phyloP scores from a whole-genome alignment of 1,140 invertebrate genomes.

The Probaryconus sp. region DNA sequence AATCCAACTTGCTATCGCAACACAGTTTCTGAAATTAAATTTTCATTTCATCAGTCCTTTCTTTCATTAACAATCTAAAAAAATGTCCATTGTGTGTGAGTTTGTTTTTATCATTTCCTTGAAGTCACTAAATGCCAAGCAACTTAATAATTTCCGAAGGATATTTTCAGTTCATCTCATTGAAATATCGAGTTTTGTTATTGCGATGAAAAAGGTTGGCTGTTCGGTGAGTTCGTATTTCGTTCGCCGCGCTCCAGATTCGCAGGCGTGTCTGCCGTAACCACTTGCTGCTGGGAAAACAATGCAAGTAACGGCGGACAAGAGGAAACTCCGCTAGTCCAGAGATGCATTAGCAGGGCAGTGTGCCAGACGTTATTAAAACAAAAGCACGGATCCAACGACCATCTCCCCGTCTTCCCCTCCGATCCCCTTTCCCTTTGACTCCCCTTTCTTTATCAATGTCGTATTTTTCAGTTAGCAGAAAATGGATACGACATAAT shows the following conservation, averaged over 20 bases:
- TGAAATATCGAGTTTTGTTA: constrained; percentile 21
- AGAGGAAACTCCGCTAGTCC: background rate
- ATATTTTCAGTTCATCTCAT: no score
- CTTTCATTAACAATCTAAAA: no score
- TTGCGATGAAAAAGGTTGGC: constrained; percentile 29
- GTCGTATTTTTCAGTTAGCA: constrained; percentile 36
- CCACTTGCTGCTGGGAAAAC: constrained; percentile 59
- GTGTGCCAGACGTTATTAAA: constrained; percentile 62
- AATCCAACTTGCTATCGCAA: no score
- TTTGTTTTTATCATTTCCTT: no score
- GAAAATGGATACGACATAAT: no score
- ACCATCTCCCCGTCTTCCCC: no score
- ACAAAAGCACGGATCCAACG: constrained; percentile 49
- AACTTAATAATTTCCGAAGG: constrained; percentile 32
- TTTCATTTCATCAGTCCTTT: no score
- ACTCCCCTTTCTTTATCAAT: constrained; percentile 15
- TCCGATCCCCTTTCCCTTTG: background rate
- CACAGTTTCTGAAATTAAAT: no score
- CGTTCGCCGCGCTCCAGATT: constrained; percentile 39
- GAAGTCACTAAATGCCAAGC: no score
- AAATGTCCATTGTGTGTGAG: no score
- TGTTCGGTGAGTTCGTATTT: constrained; percentile 28
- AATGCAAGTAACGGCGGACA: constrained; percentile 38
- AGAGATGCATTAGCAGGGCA: constrained; percentile 59
- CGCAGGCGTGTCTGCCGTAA: constrained; percentile 40